Evolutionary conservation across 2,113 vertebrate genomes (phyloP), one percentile per base, ranked within the genome.

Genomic region (Notarius lentiginosus): DNA sequence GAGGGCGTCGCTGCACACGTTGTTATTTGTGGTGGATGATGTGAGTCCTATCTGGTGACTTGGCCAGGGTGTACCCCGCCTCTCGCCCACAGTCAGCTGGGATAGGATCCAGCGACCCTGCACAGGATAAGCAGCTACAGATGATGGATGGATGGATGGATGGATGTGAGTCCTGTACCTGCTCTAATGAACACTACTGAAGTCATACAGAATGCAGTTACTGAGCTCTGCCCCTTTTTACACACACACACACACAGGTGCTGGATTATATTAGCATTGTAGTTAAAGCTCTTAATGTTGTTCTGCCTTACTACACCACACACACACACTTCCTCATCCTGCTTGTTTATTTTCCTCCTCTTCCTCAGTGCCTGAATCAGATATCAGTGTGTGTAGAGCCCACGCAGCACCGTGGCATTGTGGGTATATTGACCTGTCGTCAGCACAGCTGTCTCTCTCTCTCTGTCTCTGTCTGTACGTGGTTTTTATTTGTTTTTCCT

Each of bases 361-460:
- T 77, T 83, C 80, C 2, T 87, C 88, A 89, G 94, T 95, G 94
- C 94, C 94, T 94, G 89, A 89, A 89, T 82, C 81, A 90, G 73
- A 14, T 20, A 12, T 34, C 30, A 53, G 76, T 1, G 5, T 77
- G 75, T 5, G 14, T 73, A 1, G 7, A 34, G 75, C 41, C 12
- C 30, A 61, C 3, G 22, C 22, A 27, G 41, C 84, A 61, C 58
- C 51, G 14, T 1, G 51, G 84, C 75, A 41, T 68, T 56, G 34
- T 60, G 84, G 75, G 60, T 86, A 68, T 41, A 10, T 55, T 58
- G 53, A 58, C 17, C 55, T 30, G 27, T 58, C 17, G 2, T 58
- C 55, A 20, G 17, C 27, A 20, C 77, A 79, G 77, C 55, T 34
- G 2, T 60, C 27, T 80, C 15, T 18, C 51, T 18, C 6, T 8